These are phyloP conservation scores for Phalanger gymnotis DNA, from an alignment of 2,797 vertebrate genomes.

Conservation along the genomic window DNA sequence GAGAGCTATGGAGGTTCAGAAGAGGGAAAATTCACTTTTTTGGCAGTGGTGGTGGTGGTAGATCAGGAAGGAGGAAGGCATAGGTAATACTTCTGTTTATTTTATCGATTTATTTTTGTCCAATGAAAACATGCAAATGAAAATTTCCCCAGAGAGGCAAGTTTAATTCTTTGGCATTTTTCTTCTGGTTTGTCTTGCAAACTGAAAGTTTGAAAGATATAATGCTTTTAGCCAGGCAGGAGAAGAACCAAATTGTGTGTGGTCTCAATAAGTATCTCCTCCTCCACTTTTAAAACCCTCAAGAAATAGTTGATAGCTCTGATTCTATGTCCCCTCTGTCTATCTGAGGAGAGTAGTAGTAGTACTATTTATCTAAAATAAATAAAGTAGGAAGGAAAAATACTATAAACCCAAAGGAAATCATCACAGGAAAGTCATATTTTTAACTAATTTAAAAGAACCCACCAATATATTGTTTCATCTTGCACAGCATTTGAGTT, in stretches of 20 bases:
- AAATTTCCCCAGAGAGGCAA: not conserved
- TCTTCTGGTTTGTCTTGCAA: not conserved
- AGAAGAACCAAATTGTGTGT: not conserved
- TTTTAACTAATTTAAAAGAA: not conserved
- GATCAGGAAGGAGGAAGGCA: not conserved
- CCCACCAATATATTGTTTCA: not conserved
- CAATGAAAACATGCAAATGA: not conserved
- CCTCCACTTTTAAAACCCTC: not conserved
- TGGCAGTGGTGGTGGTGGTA: not conserved
- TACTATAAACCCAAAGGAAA: not conserved
- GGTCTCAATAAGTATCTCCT: not conserved
- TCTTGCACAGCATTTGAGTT: fast-evolving
- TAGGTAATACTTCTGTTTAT: not conserved
- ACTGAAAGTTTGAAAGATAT: not conserved
- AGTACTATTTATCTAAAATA: not conserved
- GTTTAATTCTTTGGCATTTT: not conserved
- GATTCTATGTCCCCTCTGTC: not conserved
- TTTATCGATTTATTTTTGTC: not conserved
- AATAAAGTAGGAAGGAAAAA: not conserved
- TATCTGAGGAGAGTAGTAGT: not conserved
- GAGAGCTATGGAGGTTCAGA: not conserved
- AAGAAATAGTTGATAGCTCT: not conserved
- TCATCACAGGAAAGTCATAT: not conserved
- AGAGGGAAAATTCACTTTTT: not conserved
- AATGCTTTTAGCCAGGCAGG: not conserved